phyloP scores from a whole-genome alignment of 2,888 invertebrate species.

The Koerneria pararmatus region DNA sequence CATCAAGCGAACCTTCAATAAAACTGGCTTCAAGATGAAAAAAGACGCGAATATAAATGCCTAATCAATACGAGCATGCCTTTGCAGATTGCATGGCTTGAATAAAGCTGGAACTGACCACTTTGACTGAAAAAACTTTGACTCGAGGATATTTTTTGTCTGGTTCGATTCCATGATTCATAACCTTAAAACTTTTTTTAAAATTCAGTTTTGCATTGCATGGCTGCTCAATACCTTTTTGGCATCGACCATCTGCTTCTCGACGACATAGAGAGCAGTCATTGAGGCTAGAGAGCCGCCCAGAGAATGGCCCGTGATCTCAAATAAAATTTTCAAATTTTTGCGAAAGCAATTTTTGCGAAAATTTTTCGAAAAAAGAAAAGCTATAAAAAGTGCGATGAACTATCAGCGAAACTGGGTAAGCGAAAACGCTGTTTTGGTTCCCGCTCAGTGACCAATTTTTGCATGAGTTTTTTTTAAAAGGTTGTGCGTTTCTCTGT shows the following conservation, averaged over 20 bases:
- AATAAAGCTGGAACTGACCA: background rate
- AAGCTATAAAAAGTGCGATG: background rate
- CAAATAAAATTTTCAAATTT: too few relatives aligned
- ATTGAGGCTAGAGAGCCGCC: constrained; percentile 58
- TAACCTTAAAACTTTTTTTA: background rate
- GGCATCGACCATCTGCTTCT: constrained; percentile 43
- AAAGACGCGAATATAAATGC: too few relatives aligned
- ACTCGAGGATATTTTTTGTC: too few relatives aligned
- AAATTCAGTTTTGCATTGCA: background rate
- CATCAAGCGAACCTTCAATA: constrained; percentile 33
- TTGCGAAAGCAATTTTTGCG: too few relatives aligned
- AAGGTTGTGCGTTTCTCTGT: too few relatives aligned
- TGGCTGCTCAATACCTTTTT: constrained; percentile 35
- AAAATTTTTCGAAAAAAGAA: background rate
- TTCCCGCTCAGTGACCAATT: too few relatives aligned
- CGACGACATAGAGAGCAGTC: constrained; percentile 54
- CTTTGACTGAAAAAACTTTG: background rate
- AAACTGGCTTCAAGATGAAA: too few relatives aligned
- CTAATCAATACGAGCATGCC: background rate
- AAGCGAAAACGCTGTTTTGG: too few relatives aligned
- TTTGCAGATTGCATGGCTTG: background rate
- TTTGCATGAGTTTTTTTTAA: too few relatives aligned
- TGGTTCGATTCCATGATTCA: background rate
- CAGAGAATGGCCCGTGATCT: constrained; percentile 56
- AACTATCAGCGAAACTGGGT: too few relatives aligned